Evolutionary conservation across 2,797 vertebrate species (phyloP), one percentile per base, ranked within the genome.

Genomic region (Sciaenops ocellatus): DNA sequence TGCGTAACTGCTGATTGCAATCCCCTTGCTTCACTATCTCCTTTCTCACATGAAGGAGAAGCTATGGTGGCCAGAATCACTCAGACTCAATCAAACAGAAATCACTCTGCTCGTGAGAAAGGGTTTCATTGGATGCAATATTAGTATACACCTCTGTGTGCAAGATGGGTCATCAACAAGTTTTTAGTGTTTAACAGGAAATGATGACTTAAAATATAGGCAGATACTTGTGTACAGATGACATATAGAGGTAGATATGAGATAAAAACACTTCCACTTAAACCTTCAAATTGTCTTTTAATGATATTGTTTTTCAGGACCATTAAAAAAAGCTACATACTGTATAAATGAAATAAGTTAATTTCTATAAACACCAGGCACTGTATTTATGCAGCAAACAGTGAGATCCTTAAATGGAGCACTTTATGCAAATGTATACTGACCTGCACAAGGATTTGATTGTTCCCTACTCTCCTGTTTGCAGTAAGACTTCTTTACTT

Each of bases 391-490:
- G 22, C 17, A 22, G 0, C 9, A 16, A 48, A 56, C 52, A 7
- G 7, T 26, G 16, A 57, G 9, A n/a, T 28, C 28, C n/a, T 52
- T 15, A 28, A 7, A 47, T 12, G 4, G 5, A 28, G 51, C 41
- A 17, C 44, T 51, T 63, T 48, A 63, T 60, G n/a, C 26, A 52
- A 54, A 64, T 20, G 51, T 78, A 70, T 46, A 46, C 30, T 3
- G 0, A 18, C 30, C 20, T 13, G n/a, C 68, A 82, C 34, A 78
- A 76, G 22, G 62, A 56, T 22, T 22, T 74, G 28, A 56, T 81
- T 89, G 81, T 80, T 76, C 74, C 41, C 20, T 17, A 5, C 24
- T 30, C 15, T 47, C 28, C 7, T 56, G 3, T 48, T 76, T 75
- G 8, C 26, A 47, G 26, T 34, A 17, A 1, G 10, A 52, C 44